Base-by-base conservation (phyloP, 37 sponge, comb jelly and placozoan genomes). In the Crambe crambe region DNA sequence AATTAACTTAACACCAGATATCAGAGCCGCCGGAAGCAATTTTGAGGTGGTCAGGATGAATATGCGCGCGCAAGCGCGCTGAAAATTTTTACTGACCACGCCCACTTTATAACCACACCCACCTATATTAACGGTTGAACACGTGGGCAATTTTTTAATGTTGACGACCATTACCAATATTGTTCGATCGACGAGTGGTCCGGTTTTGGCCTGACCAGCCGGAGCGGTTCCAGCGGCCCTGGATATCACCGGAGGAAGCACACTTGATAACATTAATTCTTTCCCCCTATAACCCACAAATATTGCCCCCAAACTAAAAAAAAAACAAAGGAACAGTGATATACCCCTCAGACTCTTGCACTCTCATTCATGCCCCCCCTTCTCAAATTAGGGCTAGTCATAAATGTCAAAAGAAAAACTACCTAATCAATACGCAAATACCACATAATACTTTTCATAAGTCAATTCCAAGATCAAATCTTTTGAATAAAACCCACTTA, bases 401-500 rank as follows among this genome's bases (percentile, higher is more conserved):
- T 64, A 86, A 91, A 91, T 29, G 87, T 87, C 79, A 91, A 87
- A 79, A 79, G 92, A 83, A 59, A 86, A 47, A 74, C 83, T 79
- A 42, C 87, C 84, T 54, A 91, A 87, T 70, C 92, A 91, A 87
- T 83, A 91, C 62, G 83, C 91, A 82, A 90, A 85, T 69, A 63
- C 73, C 30, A 86, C 73, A 83, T 80, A 84, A 79, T 83, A 83
- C 74, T 83, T 83, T 69, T 68, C 83, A 83, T 75, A 91, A 42
- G 58, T 25, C 57, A 83, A 83, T 54, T 91, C 92, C 73, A 91
- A 75, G 74, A 86, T 86, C 59, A 91, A 79, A 60, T 91, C 92
- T 82, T 91, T 91, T 38, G 92, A 91, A 83, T 91, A 91, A 83
- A 87, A 91, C 57, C 92, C 87, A 9, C 87, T 86, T 73, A 91